Conservation (phyloP, 1,140 invertebrate species). For the Triops longicaudatus region DNA sequence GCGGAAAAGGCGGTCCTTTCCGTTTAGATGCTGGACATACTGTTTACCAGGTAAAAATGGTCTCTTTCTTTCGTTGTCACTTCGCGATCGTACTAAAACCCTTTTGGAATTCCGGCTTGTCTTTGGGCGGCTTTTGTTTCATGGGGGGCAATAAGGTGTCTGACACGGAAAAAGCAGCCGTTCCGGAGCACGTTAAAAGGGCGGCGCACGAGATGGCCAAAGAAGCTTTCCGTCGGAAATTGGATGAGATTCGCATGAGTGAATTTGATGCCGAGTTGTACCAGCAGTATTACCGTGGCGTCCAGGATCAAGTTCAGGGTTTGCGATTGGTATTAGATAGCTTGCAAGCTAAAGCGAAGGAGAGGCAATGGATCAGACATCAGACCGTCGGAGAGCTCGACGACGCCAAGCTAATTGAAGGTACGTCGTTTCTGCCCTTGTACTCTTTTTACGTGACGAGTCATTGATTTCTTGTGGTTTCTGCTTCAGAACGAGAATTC, state of each 20-base stretch:
- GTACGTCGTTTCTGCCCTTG: slow-evolving; percentile 36
- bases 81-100: background rate
- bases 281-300: slow-evolving; percentile 65
- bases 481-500: background rate
- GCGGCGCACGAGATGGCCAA: slow-evolving; percentile 88
- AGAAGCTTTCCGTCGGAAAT: slow-evolving; percentile 76
- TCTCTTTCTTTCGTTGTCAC: background rate
- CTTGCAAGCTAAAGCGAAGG: slow-evolving; percentile 83
- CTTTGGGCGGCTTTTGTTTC: background rate
- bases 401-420: slow-evolving; percentile 92
- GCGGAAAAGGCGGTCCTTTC: slow-evolving; percentile 86
- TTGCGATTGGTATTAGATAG: slow-evolving; percentile 53
- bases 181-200: slow-evolving; percentile 78
- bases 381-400: slow-evolving; percentile 92
- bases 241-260: slow-evolving; percentile 91
- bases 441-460: slow-evolving; percentile 32
- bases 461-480: background rate
- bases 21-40: slow-evolving; percentile 83
- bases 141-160: slow-evolving; percentile 50
- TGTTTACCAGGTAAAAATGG: slow-evolving; percentile 64
- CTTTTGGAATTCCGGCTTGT: background rate
- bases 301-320: slow-evolving; percentile 57
- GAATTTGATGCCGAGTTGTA: slow-evolving; percentile 86
- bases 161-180: slow-evolving; percentile 78
- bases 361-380: slow-evolving; percentile 84